A percentile compares a stretch with the other conserved stretches of the same genome.
Conservation (phyloP, 2,888 invertebrate genomes). For the Capitulum mitella region DNA sequence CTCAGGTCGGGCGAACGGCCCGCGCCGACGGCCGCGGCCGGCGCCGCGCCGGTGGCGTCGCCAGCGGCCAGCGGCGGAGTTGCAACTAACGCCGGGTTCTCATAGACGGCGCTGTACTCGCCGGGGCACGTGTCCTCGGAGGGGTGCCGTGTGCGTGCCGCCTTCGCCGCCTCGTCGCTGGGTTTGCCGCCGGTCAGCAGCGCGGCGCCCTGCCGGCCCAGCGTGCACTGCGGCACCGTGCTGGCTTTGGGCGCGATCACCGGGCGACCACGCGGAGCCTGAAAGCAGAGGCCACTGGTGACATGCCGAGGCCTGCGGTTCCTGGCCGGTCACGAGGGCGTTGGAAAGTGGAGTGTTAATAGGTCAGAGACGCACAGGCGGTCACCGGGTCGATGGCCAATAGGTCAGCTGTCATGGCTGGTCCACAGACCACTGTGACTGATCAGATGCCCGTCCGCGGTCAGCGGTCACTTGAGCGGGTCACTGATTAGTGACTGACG, state of each 20-base stretch:
- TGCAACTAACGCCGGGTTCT: background rate
- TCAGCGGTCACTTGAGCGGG: too few species aligned
- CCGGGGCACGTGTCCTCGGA: constrained; percentile 4
- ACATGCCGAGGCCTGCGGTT: too few species aligned
- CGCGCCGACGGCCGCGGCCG: background rate
- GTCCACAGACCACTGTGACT: background rate
- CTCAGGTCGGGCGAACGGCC: background rate
- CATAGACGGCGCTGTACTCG: constrained; percentile 20
- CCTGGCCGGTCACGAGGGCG: too few species aligned
- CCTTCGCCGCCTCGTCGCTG: background rate
- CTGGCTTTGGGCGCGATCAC: background rate
- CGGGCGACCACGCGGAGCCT: background rate
- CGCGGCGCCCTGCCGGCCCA: background rate
- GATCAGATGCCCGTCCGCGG: too few species aligned
- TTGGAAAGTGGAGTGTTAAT: too few species aligned
- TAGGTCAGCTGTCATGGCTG: background rate
- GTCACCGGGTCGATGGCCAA: background rate
- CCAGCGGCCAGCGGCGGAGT: constrained; percentile 12
- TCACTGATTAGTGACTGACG: too few species aligned
- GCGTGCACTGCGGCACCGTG: background rate
- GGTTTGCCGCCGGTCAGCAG: background rate
- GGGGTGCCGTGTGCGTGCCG: background rate
- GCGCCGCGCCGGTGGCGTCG: background rate
- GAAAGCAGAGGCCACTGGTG: background rate
- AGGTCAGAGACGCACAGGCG: background rate